Conservation (phyloP, 1,140 invertebrate species). For the Lycorma delicatula region DNA sequence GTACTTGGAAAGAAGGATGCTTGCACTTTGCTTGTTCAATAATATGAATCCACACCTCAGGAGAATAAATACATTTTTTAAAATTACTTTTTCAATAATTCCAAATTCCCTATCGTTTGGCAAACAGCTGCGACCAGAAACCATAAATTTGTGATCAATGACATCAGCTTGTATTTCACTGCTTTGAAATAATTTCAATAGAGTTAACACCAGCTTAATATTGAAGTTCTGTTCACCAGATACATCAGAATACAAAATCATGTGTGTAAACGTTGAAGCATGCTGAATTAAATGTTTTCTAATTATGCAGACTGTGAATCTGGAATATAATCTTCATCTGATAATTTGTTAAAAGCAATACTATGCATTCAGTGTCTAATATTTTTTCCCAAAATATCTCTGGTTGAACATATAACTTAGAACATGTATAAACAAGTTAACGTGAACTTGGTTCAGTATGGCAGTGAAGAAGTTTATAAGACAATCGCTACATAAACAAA, state of each 20-base stretch:
- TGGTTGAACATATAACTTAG: no score
- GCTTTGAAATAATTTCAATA: conserved; percentile 23
- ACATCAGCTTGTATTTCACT: conserved; percentile 21
- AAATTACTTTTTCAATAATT: conserved; percentile 14
- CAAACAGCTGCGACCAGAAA: conserved; percentile 22
- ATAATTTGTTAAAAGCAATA: no score
- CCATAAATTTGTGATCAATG: conserved; percentile 25
- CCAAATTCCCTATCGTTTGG: conserved; percentile 18
- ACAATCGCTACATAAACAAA: no score
- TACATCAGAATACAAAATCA: conserved; percentile 21
- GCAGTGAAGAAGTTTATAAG: no score
- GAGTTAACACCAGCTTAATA: conserved; percentile 20
- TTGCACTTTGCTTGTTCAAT: background rate
- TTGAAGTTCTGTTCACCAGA: conserved; percentile 22
- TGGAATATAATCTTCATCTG: no score
- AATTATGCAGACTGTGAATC: no score
- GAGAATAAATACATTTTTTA: conserved; percentile 6
- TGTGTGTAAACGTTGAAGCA: conserved; percentile 16
- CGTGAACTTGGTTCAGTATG: no score
- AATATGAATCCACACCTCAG: background rate
- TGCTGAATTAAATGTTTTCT: conserved; percentile 22
- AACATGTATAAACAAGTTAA: no score
- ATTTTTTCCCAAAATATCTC: no score
- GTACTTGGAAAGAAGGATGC: background rate
- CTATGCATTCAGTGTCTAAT: no score